Conservation (phyloP, 2,113 vertebrate genomes). For the Microcebus murinus region DNA sequence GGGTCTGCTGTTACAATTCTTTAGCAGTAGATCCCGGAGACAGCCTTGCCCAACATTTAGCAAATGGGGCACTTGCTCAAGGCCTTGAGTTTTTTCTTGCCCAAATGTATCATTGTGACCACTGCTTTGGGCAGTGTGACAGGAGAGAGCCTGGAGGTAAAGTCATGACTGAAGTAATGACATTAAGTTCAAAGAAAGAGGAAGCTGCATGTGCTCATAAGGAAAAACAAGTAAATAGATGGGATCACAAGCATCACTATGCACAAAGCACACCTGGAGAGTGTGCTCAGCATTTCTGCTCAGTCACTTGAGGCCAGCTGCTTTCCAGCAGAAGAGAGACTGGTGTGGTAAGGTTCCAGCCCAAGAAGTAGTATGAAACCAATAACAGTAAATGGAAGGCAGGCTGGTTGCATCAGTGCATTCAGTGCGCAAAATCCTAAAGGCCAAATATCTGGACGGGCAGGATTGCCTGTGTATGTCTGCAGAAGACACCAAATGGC, state of each 20-base stretch:
- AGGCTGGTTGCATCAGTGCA: neutral
- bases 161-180: neutral
- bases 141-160: neutral
- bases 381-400: neutral
- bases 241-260: neutral
- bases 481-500: neutral
- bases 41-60: neutral
- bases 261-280: accelerated
- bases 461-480: neutral
- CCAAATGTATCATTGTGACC: neutral
- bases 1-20: neutral
- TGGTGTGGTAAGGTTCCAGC: too few species aligned
- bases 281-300: neutral
- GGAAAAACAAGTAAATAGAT: neutral
- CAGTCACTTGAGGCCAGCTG: neutral
- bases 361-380: neutral
- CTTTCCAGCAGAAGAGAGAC: neutral
- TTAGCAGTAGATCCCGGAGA: too few species aligned
- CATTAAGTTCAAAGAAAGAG: neutral
- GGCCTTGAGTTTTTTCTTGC: neutral
- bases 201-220: accelerated
- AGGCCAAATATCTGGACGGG: neutral
- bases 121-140: neutral
- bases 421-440: neutral
- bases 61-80: neutral